Evolutionary conservation across 2,888 invertebrate genomes (phyloP).

Genomic region (Euproctis similis): DNA sequence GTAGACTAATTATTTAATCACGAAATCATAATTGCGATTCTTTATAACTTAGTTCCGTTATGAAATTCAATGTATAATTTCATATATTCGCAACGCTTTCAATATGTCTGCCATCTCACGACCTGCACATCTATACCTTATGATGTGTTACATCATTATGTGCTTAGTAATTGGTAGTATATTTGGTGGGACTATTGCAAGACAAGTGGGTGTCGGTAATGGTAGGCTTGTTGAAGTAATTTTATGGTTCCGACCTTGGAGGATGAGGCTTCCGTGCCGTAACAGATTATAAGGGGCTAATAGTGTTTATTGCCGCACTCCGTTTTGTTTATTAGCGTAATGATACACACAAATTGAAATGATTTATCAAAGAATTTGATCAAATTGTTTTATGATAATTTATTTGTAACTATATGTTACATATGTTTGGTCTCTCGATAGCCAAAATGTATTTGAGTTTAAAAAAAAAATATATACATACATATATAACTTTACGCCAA

Average conservation of each 20-base stretch:
- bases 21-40: slow-evolving; percentile 11
- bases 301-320: neutral
- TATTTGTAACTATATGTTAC: too few species aligned
- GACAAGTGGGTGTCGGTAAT: slow-evolving; percentile 10
- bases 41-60: slow-evolving; percentile 13
- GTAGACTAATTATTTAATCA: slow-evolving; percentile 18
- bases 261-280: slow-evolving; percentile 2
- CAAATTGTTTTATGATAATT: too few species aligned
- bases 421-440: too few species aligned
- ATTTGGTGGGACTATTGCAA: slow-evolving; percentile 11
- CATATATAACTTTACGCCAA: too few species aligned
- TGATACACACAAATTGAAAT: too few species aligned
- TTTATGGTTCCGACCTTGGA: slow-evolving; percentile 6
- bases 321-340: too few species aligned
- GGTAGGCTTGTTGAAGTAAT: slow-evolving; percentile 3
- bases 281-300: neutral
- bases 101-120: slow-evolving; percentile 22
- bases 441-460: too few species aligned
- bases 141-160: slow-evolving; percentile 7
- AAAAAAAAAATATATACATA: too few species aligned
- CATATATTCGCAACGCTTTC: slow-evolving; percentile 18
- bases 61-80: slow-evolving; percentile 24
- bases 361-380: too few species aligned
- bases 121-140: slow-evolving; percentile 16
- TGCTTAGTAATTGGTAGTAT: slow-evolving; percentile 12